phyloP scores from a whole-genome alignment of 2,113 vertebrate genomes.

The Oncorhynchus tshawytscha region DNA sequence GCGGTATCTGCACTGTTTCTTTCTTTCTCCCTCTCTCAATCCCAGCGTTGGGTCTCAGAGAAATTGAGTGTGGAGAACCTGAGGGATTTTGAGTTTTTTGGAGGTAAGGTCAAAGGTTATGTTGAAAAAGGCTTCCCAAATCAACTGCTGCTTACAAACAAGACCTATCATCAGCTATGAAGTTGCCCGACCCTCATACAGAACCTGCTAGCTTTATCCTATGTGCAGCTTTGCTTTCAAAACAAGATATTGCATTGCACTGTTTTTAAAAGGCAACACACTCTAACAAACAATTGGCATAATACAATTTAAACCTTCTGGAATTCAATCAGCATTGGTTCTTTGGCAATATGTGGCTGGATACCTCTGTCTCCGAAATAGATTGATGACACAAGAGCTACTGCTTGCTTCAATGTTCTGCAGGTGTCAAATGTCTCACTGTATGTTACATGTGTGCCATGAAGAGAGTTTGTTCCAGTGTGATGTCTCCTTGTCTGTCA shows the following conservation, averaged over 20 bases:
- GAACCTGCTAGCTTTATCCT: conserved; percentile 4
- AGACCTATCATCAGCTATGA: not conserved
- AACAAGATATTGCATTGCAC: conserved; percentile 12
- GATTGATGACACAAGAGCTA: not conserved
- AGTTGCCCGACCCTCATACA: not conserved
- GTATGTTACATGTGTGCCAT: not conserved
- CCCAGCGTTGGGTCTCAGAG: conserved; percentile 96
- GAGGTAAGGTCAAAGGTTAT: conserved; percentile 80
- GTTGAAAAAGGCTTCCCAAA: conserved; percentile 14
- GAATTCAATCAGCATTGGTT: not conserved
- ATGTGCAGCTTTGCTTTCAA: conserved; percentile 24
- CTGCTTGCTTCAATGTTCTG: not conserved
- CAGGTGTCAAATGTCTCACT: not conserved
- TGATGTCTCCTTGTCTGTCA: not conserved
- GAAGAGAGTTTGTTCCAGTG: not conserved
- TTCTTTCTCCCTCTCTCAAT: conserved; percentile 40
- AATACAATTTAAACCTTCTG: not conserved
- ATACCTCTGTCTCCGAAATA: not conserved
- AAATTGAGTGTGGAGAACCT: conserved; percentile 98
- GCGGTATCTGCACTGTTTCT: conserved; percentile 11
- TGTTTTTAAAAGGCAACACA: conserved; percentile 18
- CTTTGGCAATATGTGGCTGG: not conserved
- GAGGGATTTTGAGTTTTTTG: conserved; percentile 94
- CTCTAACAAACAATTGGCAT: not conserved
- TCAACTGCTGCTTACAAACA: conserved; percentile 19